These are phyloP conservation scores for Chaetura pelagica DNA, from an alignment of 2,113 vertebrate genomes.

Conservation along the genomic window DNA sequence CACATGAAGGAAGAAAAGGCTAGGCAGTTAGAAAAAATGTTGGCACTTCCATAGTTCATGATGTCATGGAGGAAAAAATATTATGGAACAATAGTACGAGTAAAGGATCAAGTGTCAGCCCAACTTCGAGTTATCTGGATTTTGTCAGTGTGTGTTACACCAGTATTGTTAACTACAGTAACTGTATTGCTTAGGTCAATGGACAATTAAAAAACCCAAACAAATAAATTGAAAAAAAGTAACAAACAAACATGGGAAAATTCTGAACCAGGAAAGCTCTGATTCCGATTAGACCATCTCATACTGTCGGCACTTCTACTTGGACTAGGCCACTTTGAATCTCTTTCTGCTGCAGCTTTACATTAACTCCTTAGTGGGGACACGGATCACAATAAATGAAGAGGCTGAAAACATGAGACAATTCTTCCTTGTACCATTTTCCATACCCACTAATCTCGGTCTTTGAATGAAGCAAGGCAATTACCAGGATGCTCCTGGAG, in stretches of 20 bases:
- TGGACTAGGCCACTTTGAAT: background rate
- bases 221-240: background rate
- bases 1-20: conserved; percentile 20
- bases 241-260: background rate
- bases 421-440: background rate
- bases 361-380: background rate
- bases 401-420: background rate
- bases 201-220: background rate
- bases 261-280: background rate
- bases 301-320: background rate
- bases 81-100: conserved; percentile 69
- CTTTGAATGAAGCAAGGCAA: background rate
- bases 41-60: conserved; percentile 61
- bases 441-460: background rate
- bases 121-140: conserved; percentile 53
- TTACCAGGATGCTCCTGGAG: background rate
- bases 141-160: conserved; percentile 56
- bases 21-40: background rate
- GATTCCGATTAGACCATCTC: background rate
- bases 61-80: conserved; percentile 73
- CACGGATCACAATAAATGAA: background rate
- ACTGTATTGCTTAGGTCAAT: conserved; percentile 31
- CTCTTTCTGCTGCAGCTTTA: background rate
- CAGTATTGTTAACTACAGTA: conserved; percentile 51
- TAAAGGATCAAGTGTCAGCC: conserved; percentile 68